Base-by-base conservation (phyloP, 2,888 invertebrate species). In the Nomada fucata region DNA sequence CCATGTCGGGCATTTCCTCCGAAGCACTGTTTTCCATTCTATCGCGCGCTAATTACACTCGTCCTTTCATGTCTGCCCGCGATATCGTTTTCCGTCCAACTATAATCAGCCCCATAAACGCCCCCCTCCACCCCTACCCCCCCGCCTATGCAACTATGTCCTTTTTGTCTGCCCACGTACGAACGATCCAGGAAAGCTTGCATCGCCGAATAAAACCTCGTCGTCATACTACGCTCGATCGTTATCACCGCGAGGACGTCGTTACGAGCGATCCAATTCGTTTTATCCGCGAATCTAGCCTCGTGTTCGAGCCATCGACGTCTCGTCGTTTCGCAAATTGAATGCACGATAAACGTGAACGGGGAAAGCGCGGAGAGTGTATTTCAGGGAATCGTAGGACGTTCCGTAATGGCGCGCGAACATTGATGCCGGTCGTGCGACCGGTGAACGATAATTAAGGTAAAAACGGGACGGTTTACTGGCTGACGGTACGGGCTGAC, bases 381-480 rank as follows among this genome's bases (percentile, higher is more conserved):
- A 29, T 60, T 53, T 59, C 59, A n/a, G 20, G 9, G 63, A 57
- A 59, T 75, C 36, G 13, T 42, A 29, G 44, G 47, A 52, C 55
- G 44, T 23, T n/a, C 23, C 36, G 20, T 61, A 79, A 67, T 47
- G 20, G 68, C 65, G 68, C 65, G 77, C 36, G 23, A 78, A 59
- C 73, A 68, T 47, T 36, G 76, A 65, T 64, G 44, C 44, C 57
- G 23, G 42, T 47, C 64, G 52, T 36, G 36, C 73, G 69, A 42
- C 50, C 29, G 23, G 60, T n/a, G 53, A 61, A 79, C 70, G 81
- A 67, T 82, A 81, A 82, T 81, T 81, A 74, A 61, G 74, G 70
- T 70, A 82, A 82, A 82, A 81, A 73, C 74, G 70, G 67, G 52
- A 74, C 52, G 65, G 65, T 82, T 81, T 61, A 67, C 60, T 47